phyloP scores from a whole-genome alignment of 2,888 invertebrate genomes.

The Gymnosoma rotundatum region DNA sequence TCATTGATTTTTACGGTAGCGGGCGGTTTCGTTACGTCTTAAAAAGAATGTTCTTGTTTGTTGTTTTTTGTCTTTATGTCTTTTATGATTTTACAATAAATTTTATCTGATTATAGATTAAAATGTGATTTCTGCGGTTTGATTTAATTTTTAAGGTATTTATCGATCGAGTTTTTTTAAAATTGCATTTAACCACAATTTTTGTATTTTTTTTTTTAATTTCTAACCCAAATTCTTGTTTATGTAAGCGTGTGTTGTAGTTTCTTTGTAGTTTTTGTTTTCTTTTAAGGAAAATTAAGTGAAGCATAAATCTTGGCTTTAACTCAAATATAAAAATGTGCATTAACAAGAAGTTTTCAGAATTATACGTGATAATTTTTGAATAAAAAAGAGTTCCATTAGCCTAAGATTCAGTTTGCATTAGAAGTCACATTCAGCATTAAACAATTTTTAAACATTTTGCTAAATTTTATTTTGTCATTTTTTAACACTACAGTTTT shows the following conservation, averaged over 20 bases:
- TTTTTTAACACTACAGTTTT: no score
- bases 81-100: constrained; percentile 43
- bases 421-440: no score
- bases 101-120: constrained; percentile 66
- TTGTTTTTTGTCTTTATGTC: constrained; percentile 32
- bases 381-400: no score
- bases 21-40: constrained; percentile 55
- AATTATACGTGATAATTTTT: no score
- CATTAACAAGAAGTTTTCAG: no score
- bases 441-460: no score
- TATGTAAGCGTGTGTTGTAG: constrained; percentile 22
- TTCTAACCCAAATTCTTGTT: neutral
- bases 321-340: neutral
- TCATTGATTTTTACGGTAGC: constrained; percentile 66
- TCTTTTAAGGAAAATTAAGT: constrained; percentile 23
- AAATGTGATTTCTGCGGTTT: constrained; percentile 67
- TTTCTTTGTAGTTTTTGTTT: constrained; percentile 7
- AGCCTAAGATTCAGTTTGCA: no score
- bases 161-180: constrained; percentile 36
- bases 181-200: constrained; percentile 42
- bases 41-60: constrained; percentile 31
- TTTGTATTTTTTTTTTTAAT: constrained; percentile 19
- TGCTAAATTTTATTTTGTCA: no score
- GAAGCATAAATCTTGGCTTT: constrained; percentile 32
- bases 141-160: constrained; percentile 29